Evolutionary conservation across 1,140 invertebrate genomes (phyloP), one percentile per base, ranked within the genome.

Genomic region (Drosophila dunni): DNA sequence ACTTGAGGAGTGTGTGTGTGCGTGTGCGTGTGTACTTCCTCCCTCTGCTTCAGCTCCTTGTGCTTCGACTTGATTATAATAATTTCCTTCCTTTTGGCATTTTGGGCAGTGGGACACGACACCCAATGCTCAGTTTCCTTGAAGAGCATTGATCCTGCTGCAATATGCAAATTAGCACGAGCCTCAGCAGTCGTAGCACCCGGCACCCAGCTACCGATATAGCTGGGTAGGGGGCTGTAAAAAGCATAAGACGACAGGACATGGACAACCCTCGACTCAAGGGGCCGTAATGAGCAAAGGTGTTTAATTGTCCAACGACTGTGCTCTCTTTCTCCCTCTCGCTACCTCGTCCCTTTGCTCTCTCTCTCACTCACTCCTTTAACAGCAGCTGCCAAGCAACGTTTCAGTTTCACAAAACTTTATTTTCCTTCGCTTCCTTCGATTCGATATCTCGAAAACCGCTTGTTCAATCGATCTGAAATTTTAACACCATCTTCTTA

Each of bases 131-230:
- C 44, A 7, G 17, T 45, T 45, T 67, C 53, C 58, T 62, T 72
- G 44, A 29, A 29, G 24, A 51, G 50, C 46, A 40, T 53, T 58
- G 54, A 61, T 69, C 60, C 68, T 57, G 44, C 45, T 82, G 83
- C 83, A 85, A 79, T 86, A 86, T 86, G 83, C 83, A 86, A 86
- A 86, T 86, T 48, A 83, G 81, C 81, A 80, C 80, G 76, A 76
- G 72, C 81, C 66, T 46, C 44, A 34, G 42, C 54, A 17, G n/a
- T 13, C 9, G 7, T 38, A 17, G 24, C 54, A 67, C 54, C 54
- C 65, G 65, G 65, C 65, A 56, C 8, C 40, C 7, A 17, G 40
- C 51, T 2, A 20, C 17, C 17, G 17, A 20, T 20, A 20, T 20
- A 20, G 17, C 17, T 20, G 17, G 17, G 17, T 20, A 20, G 17